Conservation (phyloP, 2,113 vertebrate species). For the Scatophagus argus region DNA sequence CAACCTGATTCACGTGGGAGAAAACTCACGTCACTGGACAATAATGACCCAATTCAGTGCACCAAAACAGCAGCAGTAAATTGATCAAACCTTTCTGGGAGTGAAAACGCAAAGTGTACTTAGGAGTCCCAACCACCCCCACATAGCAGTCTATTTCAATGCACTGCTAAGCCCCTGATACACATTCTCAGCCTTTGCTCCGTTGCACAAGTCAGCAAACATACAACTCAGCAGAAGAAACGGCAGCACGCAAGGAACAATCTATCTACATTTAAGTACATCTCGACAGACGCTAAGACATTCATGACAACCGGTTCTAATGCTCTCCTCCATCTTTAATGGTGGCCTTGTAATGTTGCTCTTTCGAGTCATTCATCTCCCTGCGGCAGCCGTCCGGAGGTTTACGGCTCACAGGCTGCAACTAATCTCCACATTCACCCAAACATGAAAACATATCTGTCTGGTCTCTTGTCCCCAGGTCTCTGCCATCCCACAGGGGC, state of each 20-base stretch:
- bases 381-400: neutral
- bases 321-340: conserved; percentile 50
- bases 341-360: conserved; percentile 32
- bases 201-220: conserved; percentile 61
- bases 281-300: conserved; percentile 6
- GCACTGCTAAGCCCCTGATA: conserved; percentile 20
- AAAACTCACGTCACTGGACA: conserved; percentile 15
- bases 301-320: conserved; percentile 21
- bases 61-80: conserved; percentile 27
- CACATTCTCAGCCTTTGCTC: conserved; percentile 59
- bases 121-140: neutral
- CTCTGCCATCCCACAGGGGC: conserved; percentile 4
- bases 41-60: conserved; percentile 44
- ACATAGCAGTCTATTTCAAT: conserved; percentile 37
- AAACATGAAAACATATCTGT: conserved; percentile 53
- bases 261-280: neutral
- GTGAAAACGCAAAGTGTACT: conserved; percentile 26
- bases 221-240: conserved; percentile 18
- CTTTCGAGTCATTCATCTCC: conserved; percentile 20
- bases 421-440: conserved; percentile 51
- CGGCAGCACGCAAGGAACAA: neutral
- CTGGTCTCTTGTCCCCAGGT: conserved; percentile 27
- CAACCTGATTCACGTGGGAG: conserved; percentile 44
- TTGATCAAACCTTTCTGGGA: conserved; percentile 28
- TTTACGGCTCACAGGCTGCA: conserved; percentile 8